Percentiles rank a stretch among this genome's conserved stretches.
Evolutionary conservation across 2,888 invertebrate genomes (phyloP).

Genomic region (Bembecia ichneumoniformis): DNA sequence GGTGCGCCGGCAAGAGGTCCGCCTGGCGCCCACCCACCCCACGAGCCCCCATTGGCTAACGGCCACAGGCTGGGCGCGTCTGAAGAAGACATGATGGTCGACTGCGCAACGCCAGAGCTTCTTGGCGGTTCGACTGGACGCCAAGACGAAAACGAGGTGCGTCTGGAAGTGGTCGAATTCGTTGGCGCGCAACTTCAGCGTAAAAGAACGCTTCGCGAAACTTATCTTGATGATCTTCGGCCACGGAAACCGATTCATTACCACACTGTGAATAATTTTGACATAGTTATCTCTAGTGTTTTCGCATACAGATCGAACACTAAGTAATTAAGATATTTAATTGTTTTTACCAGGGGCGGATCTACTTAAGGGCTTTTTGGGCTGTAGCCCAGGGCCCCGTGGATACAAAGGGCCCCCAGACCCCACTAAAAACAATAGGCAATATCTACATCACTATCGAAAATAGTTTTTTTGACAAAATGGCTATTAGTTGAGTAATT

Average conservation of each 20-base stretch:
- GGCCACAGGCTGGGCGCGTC: slow-evolving; percentile 77
- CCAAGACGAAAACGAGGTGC: slow-evolving; percentile 90
- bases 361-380: too few species aligned
- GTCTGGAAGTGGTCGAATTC: slow-evolving; percentile 96
- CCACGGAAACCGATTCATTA: slow-evolving; percentile 98
- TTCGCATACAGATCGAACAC: neutral
- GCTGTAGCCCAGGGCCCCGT: too few species aligned
- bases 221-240: slow-evolving; percentile 98
- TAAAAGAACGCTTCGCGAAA: slow-evolving; percentile 95
- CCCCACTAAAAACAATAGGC: too few species aligned
- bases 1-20: slow-evolving; percentile 95
- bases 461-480: too few species aligned
- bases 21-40: slow-evolving; percentile 90
- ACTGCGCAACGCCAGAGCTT: slow-evolving; percentile 97
- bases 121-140: slow-evolving; percentile 92
- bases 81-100: slow-evolving; percentile 98
- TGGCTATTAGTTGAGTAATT: too few species aligned
- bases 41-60: slow-evolving; percentile 83
- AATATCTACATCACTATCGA: too few species aligned
- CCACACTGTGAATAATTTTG: slow-evolving; percentile 72
- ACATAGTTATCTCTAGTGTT: neutral
- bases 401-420: too few species aligned
- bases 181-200: slow-evolving; percentile 93
- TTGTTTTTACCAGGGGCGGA: too few species aligned
- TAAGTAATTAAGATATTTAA: too few species aligned